Conservation (phyloP, 2,888 invertebrate species). For the Lacanobia wlatinum region DNA sequence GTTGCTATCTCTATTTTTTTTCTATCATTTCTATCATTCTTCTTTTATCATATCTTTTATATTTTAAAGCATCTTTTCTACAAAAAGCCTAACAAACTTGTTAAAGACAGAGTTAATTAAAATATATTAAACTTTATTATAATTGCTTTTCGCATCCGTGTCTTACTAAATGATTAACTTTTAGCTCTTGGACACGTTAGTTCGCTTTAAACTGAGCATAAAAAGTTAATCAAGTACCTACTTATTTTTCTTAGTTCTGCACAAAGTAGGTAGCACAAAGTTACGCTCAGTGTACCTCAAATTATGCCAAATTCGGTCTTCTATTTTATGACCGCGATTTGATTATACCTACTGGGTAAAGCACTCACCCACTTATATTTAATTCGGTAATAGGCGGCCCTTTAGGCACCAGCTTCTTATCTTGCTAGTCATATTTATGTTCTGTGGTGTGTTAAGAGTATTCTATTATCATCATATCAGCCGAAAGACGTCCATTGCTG, state of each 20-base stretch:
- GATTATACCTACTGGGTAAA: too few species aligned
- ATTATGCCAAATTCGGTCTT: neutral
- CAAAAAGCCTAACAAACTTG: neutral
- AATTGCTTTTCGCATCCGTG: conserved; percentile 47
- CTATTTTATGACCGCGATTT: neutral
- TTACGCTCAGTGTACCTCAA: neutral
- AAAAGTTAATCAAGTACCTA: neutral
- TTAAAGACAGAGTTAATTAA: conserved; percentile 24
- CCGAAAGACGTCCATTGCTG: too few species aligned
- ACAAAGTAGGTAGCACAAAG: neutral
- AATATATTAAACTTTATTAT: conserved; percentile 23
- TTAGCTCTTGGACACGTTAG: conserved; percentile 34
- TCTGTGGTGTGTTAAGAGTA: too few species aligned
- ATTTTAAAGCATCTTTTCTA: neutral
- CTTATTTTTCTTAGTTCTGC: neutral
- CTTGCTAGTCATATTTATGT: too few species aligned
- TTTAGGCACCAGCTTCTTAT: too few species aligned
- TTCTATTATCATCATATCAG: too few species aligned
- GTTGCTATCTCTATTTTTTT: neutral
- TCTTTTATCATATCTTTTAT: too few species aligned
- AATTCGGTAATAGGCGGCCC: too few species aligned
- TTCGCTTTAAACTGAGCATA: conserved; percentile 14
- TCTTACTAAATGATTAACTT: conserved; percentile 37
- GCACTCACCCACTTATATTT: too few species aligned
- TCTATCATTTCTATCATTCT: too few species aligned